Base-by-base conservation (phyloP, 2,797 vertebrate species). In the Lagocephalus sceleratus region DNA sequence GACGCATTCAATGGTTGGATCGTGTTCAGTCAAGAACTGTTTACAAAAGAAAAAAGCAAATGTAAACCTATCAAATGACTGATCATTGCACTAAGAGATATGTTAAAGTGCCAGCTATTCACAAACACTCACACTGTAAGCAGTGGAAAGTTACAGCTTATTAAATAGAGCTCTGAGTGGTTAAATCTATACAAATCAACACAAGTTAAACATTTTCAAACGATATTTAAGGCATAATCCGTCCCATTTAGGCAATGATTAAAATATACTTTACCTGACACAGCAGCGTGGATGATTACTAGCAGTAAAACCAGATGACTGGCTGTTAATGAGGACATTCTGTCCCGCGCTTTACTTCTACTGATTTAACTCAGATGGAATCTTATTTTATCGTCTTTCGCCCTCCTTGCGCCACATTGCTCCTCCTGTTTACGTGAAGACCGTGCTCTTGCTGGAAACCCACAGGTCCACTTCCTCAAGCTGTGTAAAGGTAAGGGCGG, bases 251-350 rank as follows among this genome's bases (percentile, higher is more conserved):
- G 32, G 12, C 14, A 56, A 59, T 65, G 15, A 45, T 40, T 19
- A 14, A 49, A 1, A 8, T 26, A 15, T 12, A 14, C 57, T 73
- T 82, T 63, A 89, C 88, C 87, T 70, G 79, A 66, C 1, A 54
- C 55, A 2, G 54, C 5, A 43, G 20, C 26, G 22, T 50, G 40
- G 12, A 49, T 2, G 41, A 43, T 15, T 0, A 54, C 17, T 0
- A 84, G 50, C 2, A 75, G 17, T 0, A 68, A 20, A 38, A 84
- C 15, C 9, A 23, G 47, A 2, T 60, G 10, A 39, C 9, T 1
- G 45, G 4, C 1, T 40, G 44, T 19, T 23, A 42, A 9, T 23
- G 12, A 42, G 32, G 14, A 57, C 84, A 86, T 85, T 46, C 62
- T 78, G 57, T 15, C 21, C 29, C 0, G 14, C 17, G 6, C 6